These are phyloP conservation scores for Altica lythri DNA, from an alignment of 2,888 invertebrate species.

Conservation along the genomic window DNA sequence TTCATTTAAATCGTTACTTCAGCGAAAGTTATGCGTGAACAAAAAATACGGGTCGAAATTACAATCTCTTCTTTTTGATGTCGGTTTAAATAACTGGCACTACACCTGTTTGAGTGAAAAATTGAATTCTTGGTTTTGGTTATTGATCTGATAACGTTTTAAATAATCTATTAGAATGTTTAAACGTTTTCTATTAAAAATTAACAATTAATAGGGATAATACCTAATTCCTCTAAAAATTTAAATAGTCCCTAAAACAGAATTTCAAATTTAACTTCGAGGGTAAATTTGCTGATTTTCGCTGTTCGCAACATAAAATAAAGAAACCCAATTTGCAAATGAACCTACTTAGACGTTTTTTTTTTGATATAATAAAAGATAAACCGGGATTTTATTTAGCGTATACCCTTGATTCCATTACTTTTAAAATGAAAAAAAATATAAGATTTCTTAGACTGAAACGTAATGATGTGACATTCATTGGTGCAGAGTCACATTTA, in stretches of 20 bases:
- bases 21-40: too few relatives aligned
- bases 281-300: constrained; percentile 9
- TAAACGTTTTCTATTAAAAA: too few relatives aligned
- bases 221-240: too few relatives aligned
- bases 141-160: too few relatives aligned
- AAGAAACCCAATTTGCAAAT: constrained; percentile 31
- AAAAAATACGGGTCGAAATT: too few relatives aligned
- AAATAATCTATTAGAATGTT: too few relatives aligned
- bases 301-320: constrained; percentile 5
- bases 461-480: constrained; percentile 50
- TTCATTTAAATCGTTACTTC: too few relatives aligned
- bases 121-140: too few relatives aligned
- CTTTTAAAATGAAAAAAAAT: constrained; percentile 23
- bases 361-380: constrained; percentile 26
- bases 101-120: too few relatives aligned
- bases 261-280: background rate
- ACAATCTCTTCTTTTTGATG: too few relatives aligned
- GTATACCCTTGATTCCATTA: constrained; percentile 23
- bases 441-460: constrained; percentile 30
- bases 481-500: constrained; percentile 51
- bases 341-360: constrained; percentile 22
- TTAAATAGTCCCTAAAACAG: background rate
- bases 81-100: too few relatives aligned
- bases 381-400: constrained; percentile 24
- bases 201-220: too few relatives aligned